Base-by-base conservation (phyloP, 2,113 vertebrate genomes). In the Urocolius indicus region DNA sequence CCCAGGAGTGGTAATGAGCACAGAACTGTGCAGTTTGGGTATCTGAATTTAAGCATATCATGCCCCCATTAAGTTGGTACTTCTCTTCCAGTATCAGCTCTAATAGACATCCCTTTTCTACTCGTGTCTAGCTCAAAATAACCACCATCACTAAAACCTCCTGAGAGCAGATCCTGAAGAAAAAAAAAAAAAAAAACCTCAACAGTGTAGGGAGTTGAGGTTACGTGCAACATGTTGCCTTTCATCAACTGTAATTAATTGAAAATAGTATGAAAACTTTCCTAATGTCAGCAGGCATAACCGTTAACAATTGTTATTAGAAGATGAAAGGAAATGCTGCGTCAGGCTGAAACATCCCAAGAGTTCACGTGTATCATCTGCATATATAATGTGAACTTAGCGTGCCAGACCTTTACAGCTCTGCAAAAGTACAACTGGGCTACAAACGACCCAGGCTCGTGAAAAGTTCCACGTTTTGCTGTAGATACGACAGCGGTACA, bases 311-410 rank as follows among this genome's bases (percentile, higher is more conserved):
- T 84, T 92, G 93, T 87, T 94, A 80, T 96, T 96, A 91, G 46
- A 95, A 96, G 93, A 97, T 95, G 93, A 96, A 96, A 96, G 79
- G 86, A 94, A 97, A 94, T 82, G 93, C 89, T 97, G 96, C 58
- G 94, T 96, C 86, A 97, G 92, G 82, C 95, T 96, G 94, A 95
- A 97, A 96, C 83, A 94, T 89, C 67, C 86, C 91, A 48, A 79
- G 93, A 97, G 95, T 82, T 95, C 66, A 72, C 30, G 74, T 92
- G 78, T 89, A 97, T 81, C 91, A 97, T 96, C 95, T 95, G 93
- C 96, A 97, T 94, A 89, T 85, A 92, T 94, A 96, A 95, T 95
- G 75, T 43, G 65, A 95, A 95, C 91, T 91, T 84, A 68, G 63
- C 96, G 87, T 79, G 73, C 83, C 91, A 96, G 94, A 94, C 45